Evolutionary conservation across 2,888 invertebrate genomes (phyloP).

Genomic region (Hymenopus coronatus): DNA sequence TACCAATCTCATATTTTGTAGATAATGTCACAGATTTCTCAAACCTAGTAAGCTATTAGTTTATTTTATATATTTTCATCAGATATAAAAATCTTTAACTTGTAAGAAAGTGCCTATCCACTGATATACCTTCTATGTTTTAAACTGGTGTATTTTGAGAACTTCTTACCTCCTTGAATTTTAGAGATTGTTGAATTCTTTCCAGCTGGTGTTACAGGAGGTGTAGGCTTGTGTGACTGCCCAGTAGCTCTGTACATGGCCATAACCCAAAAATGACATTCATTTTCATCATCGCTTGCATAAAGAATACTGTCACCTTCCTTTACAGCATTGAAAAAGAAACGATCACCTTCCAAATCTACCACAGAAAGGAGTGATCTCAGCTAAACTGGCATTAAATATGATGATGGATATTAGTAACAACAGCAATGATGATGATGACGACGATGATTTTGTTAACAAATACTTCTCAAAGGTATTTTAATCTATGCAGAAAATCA

Average conservation of each 20-base stretch:
- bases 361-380: neutral
- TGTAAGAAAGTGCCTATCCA: too few relatives aligned
- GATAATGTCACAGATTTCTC: too few relatives aligned
- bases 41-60: too few relatives aligned
- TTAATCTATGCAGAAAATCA: too few relatives aligned
- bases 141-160: too few relatives aligned
- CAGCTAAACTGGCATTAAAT: neutral
- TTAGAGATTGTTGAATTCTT: conserved; percentile 83
- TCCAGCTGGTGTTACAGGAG: conserved; percentile 80
- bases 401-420: neutral
- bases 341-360: conserved; percentile 90
- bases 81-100: too few relatives aligned
- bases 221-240: conserved; percentile 97
- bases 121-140: too few relatives aligned
- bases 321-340: conserved; percentile 97
- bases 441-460: too few relatives aligned
- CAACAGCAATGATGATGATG: neutral
- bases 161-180: conserved; percentile 76
- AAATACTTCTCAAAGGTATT: too few relatives aligned
- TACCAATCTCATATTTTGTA: too few relatives aligned
- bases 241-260: conserved; percentile 99
- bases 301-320: conserved; percentile 97
- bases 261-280: conserved; percentile 98
- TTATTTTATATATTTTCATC: too few relatives aligned
- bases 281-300: conserved; percentile 96